Percentiles rank a stretch among this genome's conserved stretches.
These are phyloP conservation scores for Pogoniulus pusillus DNA, from an alignment of 2,797 vertebrate species.

Conservation along the genomic window DNA sequence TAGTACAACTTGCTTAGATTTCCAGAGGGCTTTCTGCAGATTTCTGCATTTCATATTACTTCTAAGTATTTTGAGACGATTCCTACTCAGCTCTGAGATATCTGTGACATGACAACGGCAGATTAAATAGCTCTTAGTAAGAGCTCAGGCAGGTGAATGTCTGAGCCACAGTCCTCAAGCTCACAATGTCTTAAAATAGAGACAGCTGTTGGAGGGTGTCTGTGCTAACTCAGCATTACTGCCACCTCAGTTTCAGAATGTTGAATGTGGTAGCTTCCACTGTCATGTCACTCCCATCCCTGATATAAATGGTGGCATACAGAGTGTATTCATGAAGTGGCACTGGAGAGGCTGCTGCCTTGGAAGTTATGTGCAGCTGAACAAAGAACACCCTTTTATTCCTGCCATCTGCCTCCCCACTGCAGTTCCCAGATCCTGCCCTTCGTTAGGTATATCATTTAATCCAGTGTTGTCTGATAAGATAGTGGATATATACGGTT, in stretches of 20 bases:
- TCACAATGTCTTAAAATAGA: neutral
- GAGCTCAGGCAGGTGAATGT: neutral
- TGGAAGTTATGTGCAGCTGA: neutral
- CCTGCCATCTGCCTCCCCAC: neutral
- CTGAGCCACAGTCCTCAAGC: neutral
- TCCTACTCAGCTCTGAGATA: neutral
- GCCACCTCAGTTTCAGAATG: neutral
- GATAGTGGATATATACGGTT: neutral
- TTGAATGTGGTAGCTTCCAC: neutral
- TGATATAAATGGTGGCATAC: neutral
- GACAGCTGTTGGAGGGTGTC: neutral
- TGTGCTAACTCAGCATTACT: neutral
- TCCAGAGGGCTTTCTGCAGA: conserved; percentile 18
- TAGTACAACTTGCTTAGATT: neutral
- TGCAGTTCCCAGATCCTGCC: neutral
- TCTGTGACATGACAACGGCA: neutral
- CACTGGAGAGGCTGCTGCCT: neutral
- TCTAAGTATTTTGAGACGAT: neutral
- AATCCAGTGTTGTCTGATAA: neutral
- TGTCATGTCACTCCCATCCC: neutral
- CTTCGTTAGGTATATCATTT: neutral
- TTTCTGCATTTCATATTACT: neutral
- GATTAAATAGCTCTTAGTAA: neutral
- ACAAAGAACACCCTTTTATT: neutral
- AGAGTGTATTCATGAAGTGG: neutral